Conservation (phyloP, 2,113 vertebrate species). For the Eretmochelys imbricata region DNA sequence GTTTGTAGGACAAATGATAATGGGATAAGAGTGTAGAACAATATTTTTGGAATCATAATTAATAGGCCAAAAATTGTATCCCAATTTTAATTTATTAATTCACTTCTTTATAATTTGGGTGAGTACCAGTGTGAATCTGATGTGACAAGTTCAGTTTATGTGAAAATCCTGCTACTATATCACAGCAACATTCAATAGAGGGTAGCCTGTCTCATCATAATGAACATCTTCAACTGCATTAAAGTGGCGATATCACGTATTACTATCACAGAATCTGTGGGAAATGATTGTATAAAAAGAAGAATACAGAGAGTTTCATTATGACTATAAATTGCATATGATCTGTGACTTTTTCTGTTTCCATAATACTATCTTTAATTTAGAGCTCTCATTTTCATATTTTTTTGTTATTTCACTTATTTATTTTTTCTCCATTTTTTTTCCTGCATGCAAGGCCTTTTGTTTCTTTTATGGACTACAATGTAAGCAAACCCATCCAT, state of each 20-base stretch:
- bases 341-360: slow-evolving; percentile 45
- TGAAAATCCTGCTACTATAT: not conserved
- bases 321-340: not conserved
- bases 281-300: slow-evolving; percentile 12
- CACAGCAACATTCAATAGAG: not conserved
- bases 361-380: not conserved
- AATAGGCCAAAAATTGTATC: not conserved
- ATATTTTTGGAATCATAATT: not conserved
- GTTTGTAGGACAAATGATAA: not conserved
- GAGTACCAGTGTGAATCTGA: not conserved
- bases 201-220: not conserved
- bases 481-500: slow-evolving; percentile 89
- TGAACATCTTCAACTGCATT: not conserved
- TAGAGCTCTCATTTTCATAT: slow-evolving; percentile 52
- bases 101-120: not conserved
- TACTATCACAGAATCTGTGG: not conserved
- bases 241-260: not conserved
- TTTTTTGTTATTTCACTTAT: slow-evolving; percentile 49
- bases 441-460: slow-evolving; percentile 91
- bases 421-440: slow-evolving; percentile 70
- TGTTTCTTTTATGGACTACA: slow-evolving; percentile 95
- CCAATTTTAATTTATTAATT: not conserved
- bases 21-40: not conserved
- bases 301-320: not conserved
- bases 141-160: not conserved